These are phyloP conservation scores for Tetramorium simillimum DNA, from an alignment of 1,140 invertebrate genomes.

Conservation along the genomic window DNA sequence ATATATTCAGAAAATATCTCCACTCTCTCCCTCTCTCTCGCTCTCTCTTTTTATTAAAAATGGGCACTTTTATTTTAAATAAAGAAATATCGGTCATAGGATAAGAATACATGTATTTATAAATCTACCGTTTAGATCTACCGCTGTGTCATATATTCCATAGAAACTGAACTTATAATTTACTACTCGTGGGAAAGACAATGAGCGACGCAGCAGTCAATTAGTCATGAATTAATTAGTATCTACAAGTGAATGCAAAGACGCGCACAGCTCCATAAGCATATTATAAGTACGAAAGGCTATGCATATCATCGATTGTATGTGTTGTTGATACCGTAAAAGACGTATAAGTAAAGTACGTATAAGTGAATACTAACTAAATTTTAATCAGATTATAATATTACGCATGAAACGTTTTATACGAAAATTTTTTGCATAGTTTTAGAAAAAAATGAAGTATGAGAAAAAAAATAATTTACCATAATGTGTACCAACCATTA, in stretches of 20 bases:
- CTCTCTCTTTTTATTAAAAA: neutral
- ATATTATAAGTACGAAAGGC: constrained; percentile 18
- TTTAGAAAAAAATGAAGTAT: neutral
- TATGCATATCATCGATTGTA: constrained; percentile 12
- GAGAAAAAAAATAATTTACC: neutral
- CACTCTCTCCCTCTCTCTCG: neutral
- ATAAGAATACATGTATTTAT: neutral
- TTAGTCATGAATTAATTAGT: constrained; percentile 54
- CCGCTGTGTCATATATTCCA: neutral
- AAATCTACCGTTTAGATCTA: neutral
- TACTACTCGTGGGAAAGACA: constrained; percentile 23
- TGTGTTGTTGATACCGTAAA: neutral
- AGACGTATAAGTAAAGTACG: neutral
- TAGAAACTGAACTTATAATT: constrained; percentile 25
- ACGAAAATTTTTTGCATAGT: neutral
- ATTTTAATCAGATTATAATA: neutral
- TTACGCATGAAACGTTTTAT: neutral
- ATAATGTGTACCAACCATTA: neutral
- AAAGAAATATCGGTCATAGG: neutral
- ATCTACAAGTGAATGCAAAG: constrained; percentile 7
- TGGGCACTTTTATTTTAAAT: neutral
- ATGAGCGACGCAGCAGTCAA: constrained; percentile 21
- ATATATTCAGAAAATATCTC: neutral
- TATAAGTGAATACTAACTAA: neutral
- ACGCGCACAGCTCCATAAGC: neutral